Conservation (phyloP, 2,888 invertebrate genomes). For the Callyntrura guangdongensis region DNA sequence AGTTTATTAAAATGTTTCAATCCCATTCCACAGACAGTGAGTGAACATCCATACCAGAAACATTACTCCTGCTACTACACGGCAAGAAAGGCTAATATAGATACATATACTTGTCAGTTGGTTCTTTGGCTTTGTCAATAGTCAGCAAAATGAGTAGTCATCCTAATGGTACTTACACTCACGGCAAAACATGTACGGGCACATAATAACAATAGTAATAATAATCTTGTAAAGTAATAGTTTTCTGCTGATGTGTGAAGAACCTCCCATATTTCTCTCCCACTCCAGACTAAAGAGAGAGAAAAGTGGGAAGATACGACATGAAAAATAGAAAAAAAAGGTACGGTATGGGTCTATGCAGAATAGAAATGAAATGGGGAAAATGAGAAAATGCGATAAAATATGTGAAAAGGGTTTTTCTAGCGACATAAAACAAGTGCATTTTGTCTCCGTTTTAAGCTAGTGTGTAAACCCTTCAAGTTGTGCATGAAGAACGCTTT, state of each 20-base stretch:
- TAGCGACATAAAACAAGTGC: background rate
- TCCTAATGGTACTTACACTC: background rate
- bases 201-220: slow-evolving; percentile 30
- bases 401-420: background rate
- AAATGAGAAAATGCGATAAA: slow-evolving; percentile 34
- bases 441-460: no score
- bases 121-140: background rate
- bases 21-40: background rate
- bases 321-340: slow-evolving; percentile 15
- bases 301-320: slow-evolving; percentile 7
- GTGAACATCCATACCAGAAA: background rate
- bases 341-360: background rate
- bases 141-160: slow-evolving; percentile 46
- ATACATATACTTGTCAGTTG: slow-evolving; percentile 2
- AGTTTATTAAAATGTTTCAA: slow-evolving; percentile 39
- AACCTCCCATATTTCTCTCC: slow-evolving; percentile 56
- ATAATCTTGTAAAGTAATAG: slow-evolving; percentile 36
- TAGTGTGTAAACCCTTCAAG: background rate
- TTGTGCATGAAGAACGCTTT: no score
- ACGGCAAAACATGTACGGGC: background rate
- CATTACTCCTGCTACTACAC: background rate
- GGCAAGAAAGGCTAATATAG: background rate
- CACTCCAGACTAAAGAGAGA: background rate
- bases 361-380: background rate
- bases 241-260: slow-evolving; percentile 66